Evolutionary conservation across 1,140 invertebrate genomes (phyloP), one percentile per base, ranked within the genome.

Genomic region (Nasonia vitripennis): DNA sequence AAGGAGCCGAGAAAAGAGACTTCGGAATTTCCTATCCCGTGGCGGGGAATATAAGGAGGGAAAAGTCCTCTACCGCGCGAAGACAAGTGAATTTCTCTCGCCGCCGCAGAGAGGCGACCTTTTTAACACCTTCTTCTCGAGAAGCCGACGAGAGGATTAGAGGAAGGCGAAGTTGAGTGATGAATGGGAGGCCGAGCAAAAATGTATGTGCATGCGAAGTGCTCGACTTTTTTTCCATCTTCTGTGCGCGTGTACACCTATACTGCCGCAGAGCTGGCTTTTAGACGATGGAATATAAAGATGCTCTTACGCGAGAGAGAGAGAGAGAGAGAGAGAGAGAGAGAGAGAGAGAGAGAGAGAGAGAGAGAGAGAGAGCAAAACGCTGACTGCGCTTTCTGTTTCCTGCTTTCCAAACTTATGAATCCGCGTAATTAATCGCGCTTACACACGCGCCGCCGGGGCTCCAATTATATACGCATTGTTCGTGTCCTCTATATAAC

Each of bases 1-100:
- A 37, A 37, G 34, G 31, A 68, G 62, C 17, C 20, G 68, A 48
- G 37, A 70, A 71, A 81, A 74, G 68, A 27, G 3, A 14, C 34
- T 41, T 11, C 11, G 37, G 17, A 74, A 82, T 55, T 48, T 67
- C 20, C 62, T 20, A 67, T 67, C 17, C 62, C 17, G 17, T 17
- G 3, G 20, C 12, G 9, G n/a, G 1, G 62, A 5, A 45, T 67
- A 67, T 67, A n/a, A 17, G 62, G 17, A 67, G 62, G 11, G 62
- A 62, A 20, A 62, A 62, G 55, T 62, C 55, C 0, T 62, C 55
- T 2, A 6, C 34, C 67, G 10, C 67, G 10, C 23, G 48, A 79
- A 73, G 41, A 84, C 62, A 78, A 78, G 23, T 70, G 62, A 78
- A 84, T 84, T 84, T 84, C 7, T 48, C 27, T 0, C 27, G 27